These are phyloP conservation scores for Amphiduros pacificus DNA, from an alignment of 2,888 invertebrate species.

Conservation along the genomic window DNA sequence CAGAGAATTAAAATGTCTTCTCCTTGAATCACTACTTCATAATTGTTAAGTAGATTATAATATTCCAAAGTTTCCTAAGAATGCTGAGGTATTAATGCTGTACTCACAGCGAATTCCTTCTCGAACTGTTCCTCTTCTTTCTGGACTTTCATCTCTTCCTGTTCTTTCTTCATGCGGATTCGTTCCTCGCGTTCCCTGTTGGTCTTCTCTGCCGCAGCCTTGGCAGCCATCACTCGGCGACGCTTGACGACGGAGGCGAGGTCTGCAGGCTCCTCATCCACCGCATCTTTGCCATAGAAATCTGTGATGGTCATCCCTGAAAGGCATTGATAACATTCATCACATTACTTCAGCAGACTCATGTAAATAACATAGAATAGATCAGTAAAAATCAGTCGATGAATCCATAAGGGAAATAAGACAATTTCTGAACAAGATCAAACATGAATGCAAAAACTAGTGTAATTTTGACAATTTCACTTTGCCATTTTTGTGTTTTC, in stretches of 20 bases:
- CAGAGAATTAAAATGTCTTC: too few relatives aligned
- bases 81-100: not conserved
- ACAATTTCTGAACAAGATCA: too few relatives aligned
- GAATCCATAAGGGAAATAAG: too few relatives aligned
- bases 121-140: constrained; percentile 43
- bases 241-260: constrained; percentile 49
- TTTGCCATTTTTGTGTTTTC: too few relatives aligned
- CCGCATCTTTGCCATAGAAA: constrained; percentile 45
- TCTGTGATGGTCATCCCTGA: constrained; percentile 35
- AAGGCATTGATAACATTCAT: not conserved
- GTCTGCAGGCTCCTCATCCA: constrained; percentile 32
- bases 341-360: too few relatives aligned
- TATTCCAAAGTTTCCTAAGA: too few relatives aligned
- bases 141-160: constrained; percentile 35
- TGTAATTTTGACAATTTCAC: too few relatives aligned
- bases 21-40: too few relatives aligned
- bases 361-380: too few relatives aligned
- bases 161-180: constrained; percentile 21
- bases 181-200: constrained; percentile 40
- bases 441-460: too few relatives aligned
- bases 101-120: constrained; percentile 45
- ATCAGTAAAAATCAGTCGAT: too few relatives aligned
- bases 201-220: constrained; percentile 46
- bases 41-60: too few relatives aligned
- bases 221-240: constrained; percentile 45